phyloP scores from a whole-genome alignment of 2,888 invertebrate species.

The Stictocephala bisonia region DNA sequence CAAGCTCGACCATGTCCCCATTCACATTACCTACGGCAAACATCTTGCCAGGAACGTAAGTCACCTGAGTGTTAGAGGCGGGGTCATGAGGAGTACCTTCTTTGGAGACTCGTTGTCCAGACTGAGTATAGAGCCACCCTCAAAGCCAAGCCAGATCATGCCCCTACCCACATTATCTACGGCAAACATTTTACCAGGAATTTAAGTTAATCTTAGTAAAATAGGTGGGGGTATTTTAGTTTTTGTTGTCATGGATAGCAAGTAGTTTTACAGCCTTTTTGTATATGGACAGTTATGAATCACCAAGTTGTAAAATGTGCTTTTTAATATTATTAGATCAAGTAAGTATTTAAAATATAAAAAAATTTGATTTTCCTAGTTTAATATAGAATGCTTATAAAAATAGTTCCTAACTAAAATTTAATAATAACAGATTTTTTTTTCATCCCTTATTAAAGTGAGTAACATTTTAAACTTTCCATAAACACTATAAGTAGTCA shows the following conservation, averaged over 20 bases:
- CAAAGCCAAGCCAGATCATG: conserved; percentile 84
- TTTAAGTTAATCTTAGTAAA: conserved; percentile 77
- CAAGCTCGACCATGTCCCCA: conserved; percentile 89
- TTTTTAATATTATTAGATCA: too few relatives aligned
- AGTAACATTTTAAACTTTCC: too few relatives aligned
- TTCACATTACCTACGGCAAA: conserved; percentile 91
- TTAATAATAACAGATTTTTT: too few relatives aligned
- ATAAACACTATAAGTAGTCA: too few relatives aligned
- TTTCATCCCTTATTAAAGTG: too few relatives aligned
- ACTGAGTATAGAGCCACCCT: conserved; percentile 86
- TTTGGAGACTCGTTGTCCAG: conserved; percentile 89
- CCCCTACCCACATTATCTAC: conserved; percentile 89
- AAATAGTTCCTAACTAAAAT: too few relatives aligned
- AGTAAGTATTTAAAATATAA: too few relatives aligned
- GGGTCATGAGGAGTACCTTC: conserved; percentile 77
- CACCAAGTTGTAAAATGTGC: too few relatives aligned
- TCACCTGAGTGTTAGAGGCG: conserved; percentile 59
- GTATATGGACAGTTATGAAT: too few relatives aligned
- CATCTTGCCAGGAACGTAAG: conserved; percentile 90
- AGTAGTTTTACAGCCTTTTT: conserved; percentile 26
- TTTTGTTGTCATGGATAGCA: conserved; percentile 50
- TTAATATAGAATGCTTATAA: too few relatives aligned
- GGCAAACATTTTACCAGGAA: conserved; percentile 90
- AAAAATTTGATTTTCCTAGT: too few relatives aligned
- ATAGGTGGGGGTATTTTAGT: conserved; percentile 43